Base-by-base conservation (phyloP, 2,797 vertebrate species). In the Xenops minutus region DNA sequence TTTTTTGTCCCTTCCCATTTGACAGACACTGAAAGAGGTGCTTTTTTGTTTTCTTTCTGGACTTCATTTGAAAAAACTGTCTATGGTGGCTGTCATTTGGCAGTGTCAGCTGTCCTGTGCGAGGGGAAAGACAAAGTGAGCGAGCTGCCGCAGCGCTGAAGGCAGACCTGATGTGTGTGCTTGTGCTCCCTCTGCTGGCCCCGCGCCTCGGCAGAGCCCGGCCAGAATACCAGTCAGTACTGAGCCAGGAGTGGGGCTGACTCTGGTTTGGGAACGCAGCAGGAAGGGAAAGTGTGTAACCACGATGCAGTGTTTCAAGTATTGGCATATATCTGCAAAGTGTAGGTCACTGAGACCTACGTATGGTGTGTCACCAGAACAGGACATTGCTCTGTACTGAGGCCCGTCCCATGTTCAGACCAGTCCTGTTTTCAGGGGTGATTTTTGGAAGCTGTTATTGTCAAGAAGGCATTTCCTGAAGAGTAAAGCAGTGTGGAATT, bases 171-270 rank as follows among this genome's bases (percentile, higher is more conserved):
- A 3, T 0, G 13, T 2, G 1, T n/a, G 71, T 73, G 44, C 80
- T 79, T n/a, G 83, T 0, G 0, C 94, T 97, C 92, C 95, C 93
- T 95, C 95, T 96, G 88, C 93, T 1, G 76, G 91, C 69, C 15
- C 46, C 0, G 1, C 4, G 15, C 14, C 29, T 55, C 32, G 2
- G 18, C 63, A 20, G 48, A 80, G 79, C 85, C n/a, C 39, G 76
- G 48, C 30, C 44, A 27, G 69, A 46, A 55, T 36, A 32, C 39
- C 32, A 59, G 30, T 21, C 55, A 49, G 20, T 54, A 17, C 37
- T 85, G 48, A 44, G 54, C 26, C 22, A 41, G 37, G 24, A 82
- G 30, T 10, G 44, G 16, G 9, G 12, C 55, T 49, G 48, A 17
- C 63, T 52, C 49, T 64, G 59, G 9, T 48, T 48, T 23, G 13